Conservation (phyloP, 1,140 invertebrate species). For the Lepeophtheirus salmonis region DNA sequence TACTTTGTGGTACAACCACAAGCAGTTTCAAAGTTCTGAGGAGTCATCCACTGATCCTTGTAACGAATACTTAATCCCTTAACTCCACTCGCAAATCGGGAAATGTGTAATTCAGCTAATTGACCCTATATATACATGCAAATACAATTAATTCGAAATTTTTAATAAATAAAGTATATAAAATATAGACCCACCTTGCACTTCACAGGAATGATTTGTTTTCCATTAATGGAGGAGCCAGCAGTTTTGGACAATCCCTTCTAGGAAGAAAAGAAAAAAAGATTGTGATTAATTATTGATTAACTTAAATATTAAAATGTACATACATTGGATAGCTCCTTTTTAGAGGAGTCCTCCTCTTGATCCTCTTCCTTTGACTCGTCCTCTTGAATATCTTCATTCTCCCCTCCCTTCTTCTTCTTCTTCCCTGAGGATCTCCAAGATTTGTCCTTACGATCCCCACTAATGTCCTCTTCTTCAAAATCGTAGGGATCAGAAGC, state of each 20-base stretch:
- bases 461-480: neutral
- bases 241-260: neutral
- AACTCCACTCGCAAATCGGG: conserved; percentile 4
- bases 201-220: neutral
- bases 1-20: conserved; percentile 2
- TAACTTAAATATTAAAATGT: no score
- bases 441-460: neutral
- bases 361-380: neutral
- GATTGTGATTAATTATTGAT: no score
- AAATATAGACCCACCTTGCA: neutral
- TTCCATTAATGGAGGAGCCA: neutral
- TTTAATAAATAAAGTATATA: neutral
- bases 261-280: no score
- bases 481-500: conserved; percentile 10
- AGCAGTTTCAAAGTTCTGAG: conserved; percentile 11
- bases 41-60: conserved; percentile 16
- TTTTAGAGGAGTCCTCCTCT: neutral
- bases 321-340: no score
- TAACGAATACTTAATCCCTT: conserved; percentile 6
- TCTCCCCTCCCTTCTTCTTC: conserved; percentile 1
- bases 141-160: neutral
- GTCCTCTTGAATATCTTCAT: neutral
- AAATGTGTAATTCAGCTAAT: conserved; percentile 9
- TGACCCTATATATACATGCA: neutral
- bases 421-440: neutral